Evolutionary conservation across 2,113 vertebrate genomes (phyloP), one percentile per base, ranked within the genome.

Genomic region (Sinocyclocheilus grahami): DNA sequence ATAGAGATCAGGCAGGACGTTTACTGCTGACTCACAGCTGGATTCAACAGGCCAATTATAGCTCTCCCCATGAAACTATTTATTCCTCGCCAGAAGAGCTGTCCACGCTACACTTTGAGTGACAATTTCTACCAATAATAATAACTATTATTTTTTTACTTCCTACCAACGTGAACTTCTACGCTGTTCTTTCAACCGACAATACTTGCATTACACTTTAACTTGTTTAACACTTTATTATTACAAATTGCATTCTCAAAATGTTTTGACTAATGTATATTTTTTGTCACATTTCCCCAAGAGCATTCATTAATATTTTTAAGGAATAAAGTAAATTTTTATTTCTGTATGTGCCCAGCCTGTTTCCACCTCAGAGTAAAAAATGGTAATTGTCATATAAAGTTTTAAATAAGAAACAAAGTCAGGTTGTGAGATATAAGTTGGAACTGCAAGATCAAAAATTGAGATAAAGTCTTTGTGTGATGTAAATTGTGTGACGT

Each of bases 1-100:
- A 39, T 42, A 22, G 85, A 89, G 80, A 84, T 78, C 87, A 89
- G 90, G 88, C 84, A 86, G 85, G 79, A 84, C 82, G 58, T 86
- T 63, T 58, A 80, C 78, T 63, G 33, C 71, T 78, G 82, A 86
- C 71, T 86, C 69, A 58, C 85, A 87, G 77, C 87, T 91, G 89
- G 85, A 81, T 88, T 42, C 51, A 74, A 60, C 20, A 24, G 42
- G 46, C 74, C 87, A 87, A 85, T 91, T 88, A 84, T 51, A 72
- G 74, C 60, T 85, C 46, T 83, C 46, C 83, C 79, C 20, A 79
- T 76, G 72, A 78, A 55, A 89, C 82, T 72, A 65, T 89, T 91
- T 74, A 83, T 89, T 62, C 42, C 63, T 78, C 76, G 86, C 86
- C 53, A 76, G 86, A 67, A 37, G 22, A 63, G 78, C 86, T 78